Percentiles rank a stretch among this genome's conserved stretches.
Conservation (phyloP, 2,113 vertebrate species). For the Callipepla californica region DNA sequence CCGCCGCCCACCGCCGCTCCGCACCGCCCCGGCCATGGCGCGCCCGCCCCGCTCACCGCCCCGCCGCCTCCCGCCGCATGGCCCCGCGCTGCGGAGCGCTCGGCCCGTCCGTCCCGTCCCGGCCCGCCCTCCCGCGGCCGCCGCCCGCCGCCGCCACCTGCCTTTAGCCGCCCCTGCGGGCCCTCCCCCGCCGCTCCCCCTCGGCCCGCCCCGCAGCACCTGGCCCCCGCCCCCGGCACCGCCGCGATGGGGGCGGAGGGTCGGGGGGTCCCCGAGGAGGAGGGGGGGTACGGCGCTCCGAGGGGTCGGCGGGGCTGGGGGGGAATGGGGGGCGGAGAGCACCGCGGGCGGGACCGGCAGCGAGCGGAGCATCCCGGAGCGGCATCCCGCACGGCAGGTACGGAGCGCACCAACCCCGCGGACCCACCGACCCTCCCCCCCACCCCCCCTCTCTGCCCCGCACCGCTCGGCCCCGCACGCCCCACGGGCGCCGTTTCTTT, state of each 20-base stretch:
- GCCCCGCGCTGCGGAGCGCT: neutral
- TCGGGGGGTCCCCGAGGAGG: too few species aligned
- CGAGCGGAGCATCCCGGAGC: neutral
- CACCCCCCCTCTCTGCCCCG: neutral
- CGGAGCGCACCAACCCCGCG: fast-evolving
- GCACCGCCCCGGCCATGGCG: conserved; percentile 30
- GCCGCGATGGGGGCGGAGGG: neutral
- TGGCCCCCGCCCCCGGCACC: neutral
- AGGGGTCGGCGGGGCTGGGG: neutral
- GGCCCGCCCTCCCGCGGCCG: neutral
- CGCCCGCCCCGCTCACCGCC: neutral
- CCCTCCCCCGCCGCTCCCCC: neutral
- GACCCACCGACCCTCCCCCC: neutral
- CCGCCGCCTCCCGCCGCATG: neutral
- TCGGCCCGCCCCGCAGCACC: neutral
- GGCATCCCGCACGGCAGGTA: neutral
- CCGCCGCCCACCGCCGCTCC: conserved; percentile 34
- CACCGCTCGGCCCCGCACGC: neutral
- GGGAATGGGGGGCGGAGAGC: too few species aligned
- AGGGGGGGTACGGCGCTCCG: neutral
- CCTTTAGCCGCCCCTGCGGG: neutral
- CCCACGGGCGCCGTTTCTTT: fast-evolving
- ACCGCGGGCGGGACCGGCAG: neutral
- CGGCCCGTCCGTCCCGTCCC: neutral
- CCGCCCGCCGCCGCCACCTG: neutral